These are phyloP conservation scores for Merops nubicus DNA, from an alignment of 2,113 vertebrate genomes.

Conservation along the genomic window DNA sequence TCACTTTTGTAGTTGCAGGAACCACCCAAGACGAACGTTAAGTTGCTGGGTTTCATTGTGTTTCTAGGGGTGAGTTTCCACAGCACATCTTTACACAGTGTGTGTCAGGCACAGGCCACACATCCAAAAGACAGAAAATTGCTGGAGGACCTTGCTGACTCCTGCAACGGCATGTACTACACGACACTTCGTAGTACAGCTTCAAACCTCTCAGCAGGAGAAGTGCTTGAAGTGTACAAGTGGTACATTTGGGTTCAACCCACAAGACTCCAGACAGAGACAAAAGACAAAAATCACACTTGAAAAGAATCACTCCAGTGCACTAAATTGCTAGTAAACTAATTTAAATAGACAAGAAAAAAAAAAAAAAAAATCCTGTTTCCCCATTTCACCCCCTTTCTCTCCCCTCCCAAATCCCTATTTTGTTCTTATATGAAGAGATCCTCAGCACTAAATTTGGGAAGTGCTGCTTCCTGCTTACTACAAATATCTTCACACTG, in stretches of 20 bases:
- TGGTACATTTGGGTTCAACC: not conserved
- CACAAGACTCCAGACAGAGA: not conserved
- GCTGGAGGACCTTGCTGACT: not conserved
- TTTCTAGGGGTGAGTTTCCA: not conserved
- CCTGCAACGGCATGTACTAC: not conserved
- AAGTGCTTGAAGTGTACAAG: not conserved
- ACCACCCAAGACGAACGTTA: not conserved
- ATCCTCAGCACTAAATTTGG: not conserved
- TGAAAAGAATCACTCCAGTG: not conserved
- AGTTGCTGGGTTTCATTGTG: not conserved
- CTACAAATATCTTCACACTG: not conserved
- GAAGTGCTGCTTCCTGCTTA: not conserved
- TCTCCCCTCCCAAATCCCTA: not conserved
- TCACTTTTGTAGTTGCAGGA: not conserved
- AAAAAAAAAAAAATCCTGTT: no score
- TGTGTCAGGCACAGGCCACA: not conserved
- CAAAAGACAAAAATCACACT: not conserved
- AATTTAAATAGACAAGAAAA: no score
- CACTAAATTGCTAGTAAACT: not conserved
- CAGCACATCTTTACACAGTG: not conserved
- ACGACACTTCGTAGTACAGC: not conserved
- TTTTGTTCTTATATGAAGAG: not conserved
- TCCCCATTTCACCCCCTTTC: not conserved
- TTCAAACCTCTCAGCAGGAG: not conserved
- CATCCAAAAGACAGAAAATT: not conserved